Percentiles rank a stretch among this genome's conserved stretches.
Conservation (phyloP, 2,888 invertebrate genomes). For the Operophtera brumata region DNA sequence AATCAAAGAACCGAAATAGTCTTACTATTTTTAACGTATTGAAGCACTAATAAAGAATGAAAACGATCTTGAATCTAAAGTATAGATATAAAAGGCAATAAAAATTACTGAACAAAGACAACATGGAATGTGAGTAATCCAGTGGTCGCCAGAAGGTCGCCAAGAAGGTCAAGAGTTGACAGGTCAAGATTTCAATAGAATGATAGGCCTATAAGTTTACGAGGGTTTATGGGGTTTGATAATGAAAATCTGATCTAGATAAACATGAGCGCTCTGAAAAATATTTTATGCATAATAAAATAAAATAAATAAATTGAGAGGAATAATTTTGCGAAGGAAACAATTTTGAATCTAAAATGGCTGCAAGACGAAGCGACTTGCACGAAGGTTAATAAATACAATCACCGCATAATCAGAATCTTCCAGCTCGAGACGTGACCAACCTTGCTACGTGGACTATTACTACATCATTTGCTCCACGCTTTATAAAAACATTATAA, state of each 20-base stretch:
- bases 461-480: slow-evolving; percentile 40
- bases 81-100: slow-evolving; percentile 6
- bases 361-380: slow-evolving; percentile 33
- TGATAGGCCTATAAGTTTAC: slow-evolving; percentile 17
- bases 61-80: slow-evolving; percentile 1
- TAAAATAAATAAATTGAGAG: not conserved
- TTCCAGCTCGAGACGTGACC: slow-evolving; percentile 49
- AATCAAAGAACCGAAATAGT: slow-evolving; percentile 7
- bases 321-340: not conserved
- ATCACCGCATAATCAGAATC: slow-evolving; percentile 48
- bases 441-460: slow-evolving; percentile 46
- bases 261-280: not conserved
- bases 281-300: not conserved
- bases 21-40: not conserved
- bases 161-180: slow-evolving; percentile 32
- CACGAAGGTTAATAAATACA: slow-evolving; percentile 58
- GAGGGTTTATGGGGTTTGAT: slow-evolving; percentile 1
- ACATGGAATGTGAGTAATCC: slow-evolving; percentile 18
- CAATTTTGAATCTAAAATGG: slow-evolving; percentile 7
- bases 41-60: slow-evolving; percentile 1
- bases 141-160: slow-evolving; percentile 24
- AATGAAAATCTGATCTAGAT: not conserved
- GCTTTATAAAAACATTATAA: slow-evolving; percentile 40
- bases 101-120: slow-evolving; percentile 10
- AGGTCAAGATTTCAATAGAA: slow-evolving; percentile 27